Evolutionary conservation across 2,888 invertebrate genomes (phyloP).

Genomic region (Agrochola litura): DNA sequence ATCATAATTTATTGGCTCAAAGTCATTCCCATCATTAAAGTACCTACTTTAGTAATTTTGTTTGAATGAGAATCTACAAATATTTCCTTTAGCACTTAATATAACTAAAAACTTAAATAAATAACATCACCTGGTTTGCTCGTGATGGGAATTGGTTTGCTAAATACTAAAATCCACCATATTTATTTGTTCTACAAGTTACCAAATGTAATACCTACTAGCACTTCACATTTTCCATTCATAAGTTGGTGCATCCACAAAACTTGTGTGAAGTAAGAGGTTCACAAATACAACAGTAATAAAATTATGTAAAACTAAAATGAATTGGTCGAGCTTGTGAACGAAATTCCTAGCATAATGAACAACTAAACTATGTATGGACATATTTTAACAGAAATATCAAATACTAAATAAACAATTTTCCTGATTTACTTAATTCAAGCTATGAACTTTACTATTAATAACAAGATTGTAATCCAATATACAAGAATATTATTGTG

Average conservation of each 20-base stretch:
- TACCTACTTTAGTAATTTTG: slow-evolving; percentile 3
- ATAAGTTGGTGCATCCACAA: background rate
- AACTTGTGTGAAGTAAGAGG: background rate
- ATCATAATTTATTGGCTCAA: slow-evolving; percentile 18
- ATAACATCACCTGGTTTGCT: slow-evolving; percentile 4
- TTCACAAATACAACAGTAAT: background rate
- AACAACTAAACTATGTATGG: background rate
- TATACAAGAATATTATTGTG: background rate
- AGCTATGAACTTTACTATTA: background rate
- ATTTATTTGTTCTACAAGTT: slow-evolving; percentile 9
- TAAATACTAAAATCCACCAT: background rate
- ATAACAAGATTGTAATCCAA: background rate
- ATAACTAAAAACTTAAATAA: slow-evolving; percentile 9
- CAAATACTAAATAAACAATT: background rate
- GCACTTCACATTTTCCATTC: background rate
- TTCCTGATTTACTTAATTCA: background rate
- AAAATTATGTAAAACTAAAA: background rate
- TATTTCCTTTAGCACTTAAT: slow-evolving; percentile 23
- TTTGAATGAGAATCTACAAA: slow-evolving; percentile 32
- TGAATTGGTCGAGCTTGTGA: background rate
- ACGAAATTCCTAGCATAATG: slow-evolving; percentile 22
- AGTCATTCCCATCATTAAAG: slow-evolving; percentile 40
- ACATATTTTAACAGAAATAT: background rate
- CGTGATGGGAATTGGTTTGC: background rate
- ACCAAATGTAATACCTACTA: background rate